phyloP scores from a whole-genome alignment of 2,888 invertebrate species.

The Eumerus sabulonum region DNA sequence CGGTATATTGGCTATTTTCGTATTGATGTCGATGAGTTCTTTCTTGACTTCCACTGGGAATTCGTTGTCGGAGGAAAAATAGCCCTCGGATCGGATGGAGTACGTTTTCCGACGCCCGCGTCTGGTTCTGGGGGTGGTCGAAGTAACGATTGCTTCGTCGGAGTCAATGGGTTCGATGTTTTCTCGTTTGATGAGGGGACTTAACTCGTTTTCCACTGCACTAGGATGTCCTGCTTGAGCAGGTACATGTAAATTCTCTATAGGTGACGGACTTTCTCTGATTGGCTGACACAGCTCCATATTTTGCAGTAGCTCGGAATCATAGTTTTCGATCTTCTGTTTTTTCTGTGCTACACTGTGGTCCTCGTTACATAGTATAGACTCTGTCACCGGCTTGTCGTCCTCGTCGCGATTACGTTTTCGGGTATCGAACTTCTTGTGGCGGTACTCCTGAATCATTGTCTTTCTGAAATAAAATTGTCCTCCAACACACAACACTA shows the following conservation, averaged over 20 bases:
- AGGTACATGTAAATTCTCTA: background rate
- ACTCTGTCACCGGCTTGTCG: too few species aligned
- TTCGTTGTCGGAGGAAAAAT: background rate
- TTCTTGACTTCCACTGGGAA: constrained; percentile 10
- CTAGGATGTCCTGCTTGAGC: too few species aligned
- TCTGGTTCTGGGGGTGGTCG: background rate
- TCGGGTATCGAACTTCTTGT: constrained; percentile 26
- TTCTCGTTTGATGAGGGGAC: too few species aligned
- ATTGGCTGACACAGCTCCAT: background rate
- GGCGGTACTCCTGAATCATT: constrained; percentile 25
- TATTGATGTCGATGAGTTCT: constrained; percentile 37
- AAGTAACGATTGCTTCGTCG: background rate
- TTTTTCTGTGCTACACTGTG: too few species aligned
- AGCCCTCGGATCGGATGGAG: background rate
- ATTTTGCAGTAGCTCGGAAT: background rate
- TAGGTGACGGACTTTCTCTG: background rate
- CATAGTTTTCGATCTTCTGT: too few species aligned
- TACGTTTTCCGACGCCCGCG: too few species aligned
- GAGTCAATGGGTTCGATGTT: background rate
- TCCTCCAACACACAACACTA: too few species aligned
- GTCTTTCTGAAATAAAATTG: too few species aligned
- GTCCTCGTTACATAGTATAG: too few species aligned
- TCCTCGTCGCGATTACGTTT: constrained; percentile 37
- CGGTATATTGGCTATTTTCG: constrained; percentile 25
- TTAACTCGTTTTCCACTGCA: too few species aligned